Conservation (phyloP, 2,113 vertebrate genomes). For the Dromas ardeola region DNA sequence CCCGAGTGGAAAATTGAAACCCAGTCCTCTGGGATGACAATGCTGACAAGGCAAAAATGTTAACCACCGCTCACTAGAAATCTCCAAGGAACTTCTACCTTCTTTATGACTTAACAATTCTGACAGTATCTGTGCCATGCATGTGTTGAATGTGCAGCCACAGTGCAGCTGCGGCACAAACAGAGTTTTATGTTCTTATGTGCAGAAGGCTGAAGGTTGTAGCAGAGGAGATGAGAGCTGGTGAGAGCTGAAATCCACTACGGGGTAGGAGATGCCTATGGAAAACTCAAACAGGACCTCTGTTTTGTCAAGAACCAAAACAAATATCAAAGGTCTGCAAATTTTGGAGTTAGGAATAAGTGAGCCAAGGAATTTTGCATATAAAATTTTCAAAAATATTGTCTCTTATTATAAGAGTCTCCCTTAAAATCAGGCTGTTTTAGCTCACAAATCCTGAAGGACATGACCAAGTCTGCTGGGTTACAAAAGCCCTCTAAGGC, state of each 20-base stretch:
- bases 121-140: neutral
- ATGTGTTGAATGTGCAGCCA: rapidly evolving
- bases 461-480: neutral
- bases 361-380: neutral
- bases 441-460: neutral
- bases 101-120: neutral
- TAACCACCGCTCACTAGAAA: neutral
- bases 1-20: neutral
- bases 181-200: neutral
- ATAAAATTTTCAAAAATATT: neutral
- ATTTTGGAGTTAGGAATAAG: neutral
- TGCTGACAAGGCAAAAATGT: neutral
- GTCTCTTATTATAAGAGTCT: neutral
- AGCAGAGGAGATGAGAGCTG: neutral
- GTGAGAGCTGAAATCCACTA: neutral
- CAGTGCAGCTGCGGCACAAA: neutral
- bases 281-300: neutral
- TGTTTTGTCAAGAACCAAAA: neutral
- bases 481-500: neutral
- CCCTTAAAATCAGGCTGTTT: neutral
- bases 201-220: neutral
- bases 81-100: neutral
- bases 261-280: neutral
- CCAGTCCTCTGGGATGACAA: neutral
- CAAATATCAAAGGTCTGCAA: neutral